phyloP scores from a whole-genome alignment of 2,113 vertebrate species.

The Aspidoscelis tigris region DNA sequence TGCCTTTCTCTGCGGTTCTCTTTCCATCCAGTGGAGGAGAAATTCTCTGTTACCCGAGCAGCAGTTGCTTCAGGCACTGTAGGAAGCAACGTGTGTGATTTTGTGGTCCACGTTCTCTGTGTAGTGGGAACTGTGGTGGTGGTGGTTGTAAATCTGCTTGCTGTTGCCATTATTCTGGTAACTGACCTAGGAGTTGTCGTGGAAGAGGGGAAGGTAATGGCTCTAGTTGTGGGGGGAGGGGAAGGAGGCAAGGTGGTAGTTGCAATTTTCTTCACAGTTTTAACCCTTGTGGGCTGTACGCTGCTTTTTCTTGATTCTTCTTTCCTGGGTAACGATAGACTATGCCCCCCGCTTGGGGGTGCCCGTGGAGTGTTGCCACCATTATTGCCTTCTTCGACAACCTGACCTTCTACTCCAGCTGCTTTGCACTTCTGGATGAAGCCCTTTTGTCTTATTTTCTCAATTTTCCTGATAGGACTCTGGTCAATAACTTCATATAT shows the following conservation, averaged over 20 bases:
- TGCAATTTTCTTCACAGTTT: constrained; percentile 70
- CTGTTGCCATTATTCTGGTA: constrained; percentile 55
- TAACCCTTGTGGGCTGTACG: constrained; percentile 70
- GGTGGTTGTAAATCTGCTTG: constrained; percentile 65
- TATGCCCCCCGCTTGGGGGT: constrained; percentile 52
- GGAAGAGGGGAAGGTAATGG: constrained; percentile 66
- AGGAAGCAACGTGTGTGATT: constrained; percentile 63
- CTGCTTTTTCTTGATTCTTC: constrained; percentile 73
- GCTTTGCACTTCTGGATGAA: constrained; percentile 94
- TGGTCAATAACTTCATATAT: constrained; percentile 96
- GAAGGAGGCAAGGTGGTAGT: constrained; percentile 52
- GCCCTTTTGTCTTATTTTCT: constrained; percentile 93
- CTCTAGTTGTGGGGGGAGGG: constrained; percentile 58
- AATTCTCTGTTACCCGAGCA: constrained; percentile 67
- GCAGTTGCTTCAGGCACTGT: constrained; percentile 60
- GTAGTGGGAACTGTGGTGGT: constrained; percentile 71
- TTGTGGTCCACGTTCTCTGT: constrained; percentile 73
- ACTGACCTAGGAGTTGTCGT: constrained; percentile 71
- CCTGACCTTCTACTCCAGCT: constrained; percentile 92
- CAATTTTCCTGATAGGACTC: constrained; percentile 89
- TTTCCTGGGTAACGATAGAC: constrained; percentile 74
- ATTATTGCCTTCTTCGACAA: constrained; percentile 76
- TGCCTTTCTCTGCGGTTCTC: constrained; percentile 78
- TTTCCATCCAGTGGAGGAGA: constrained; percentile 72
- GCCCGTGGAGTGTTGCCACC: constrained; percentile 45